These are phyloP conservation scores for Physocephala rufipes DNA, from an alignment of 2,888 invertebrate genomes.

Conservation along the genomic window DNA sequence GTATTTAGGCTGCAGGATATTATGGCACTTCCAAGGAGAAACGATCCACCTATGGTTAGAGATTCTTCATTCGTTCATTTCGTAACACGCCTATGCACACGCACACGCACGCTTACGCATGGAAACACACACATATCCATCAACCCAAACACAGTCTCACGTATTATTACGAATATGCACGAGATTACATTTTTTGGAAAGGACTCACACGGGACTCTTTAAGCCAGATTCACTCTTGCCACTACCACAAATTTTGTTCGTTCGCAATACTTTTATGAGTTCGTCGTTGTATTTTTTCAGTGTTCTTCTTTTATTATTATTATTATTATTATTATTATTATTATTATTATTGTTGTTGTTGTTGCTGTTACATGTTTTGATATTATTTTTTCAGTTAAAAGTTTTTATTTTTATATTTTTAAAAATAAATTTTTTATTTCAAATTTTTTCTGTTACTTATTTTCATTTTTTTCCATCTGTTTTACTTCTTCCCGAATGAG, in stretches of 20 bases:
- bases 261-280: conserved; percentile 40
- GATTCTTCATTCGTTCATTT: too few relatives aligned
- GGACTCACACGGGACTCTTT: too few relatives aligned
- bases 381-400: background rate
- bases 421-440: too few relatives aligned
- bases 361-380: too few relatives aligned
- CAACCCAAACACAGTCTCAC: background rate
- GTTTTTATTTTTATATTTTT: too few relatives aligned
- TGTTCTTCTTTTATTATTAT: background rate
- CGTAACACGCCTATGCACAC: background rate
- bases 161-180: too few relatives aligned
- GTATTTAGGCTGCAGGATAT: conserved; percentile 33
- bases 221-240: conserved; percentile 25
- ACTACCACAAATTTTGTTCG: conserved; percentile 20
- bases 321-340: too few relatives aligned
- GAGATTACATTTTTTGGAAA: too few relatives aligned
- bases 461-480: background rate
- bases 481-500: background rate
- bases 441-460: conserved; percentile 13
- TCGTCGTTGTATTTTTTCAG: conserved; percentile 26
- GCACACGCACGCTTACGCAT: background rate
- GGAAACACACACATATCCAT: conserved; percentile 9
- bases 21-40: conserved; percentile 32
- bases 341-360: too few relatives aligned
- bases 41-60: too few relatives aligned